phyloP scores from a whole-genome alignment of 2,113 vertebrate genomes.

The Aramus guarauna region DNA sequence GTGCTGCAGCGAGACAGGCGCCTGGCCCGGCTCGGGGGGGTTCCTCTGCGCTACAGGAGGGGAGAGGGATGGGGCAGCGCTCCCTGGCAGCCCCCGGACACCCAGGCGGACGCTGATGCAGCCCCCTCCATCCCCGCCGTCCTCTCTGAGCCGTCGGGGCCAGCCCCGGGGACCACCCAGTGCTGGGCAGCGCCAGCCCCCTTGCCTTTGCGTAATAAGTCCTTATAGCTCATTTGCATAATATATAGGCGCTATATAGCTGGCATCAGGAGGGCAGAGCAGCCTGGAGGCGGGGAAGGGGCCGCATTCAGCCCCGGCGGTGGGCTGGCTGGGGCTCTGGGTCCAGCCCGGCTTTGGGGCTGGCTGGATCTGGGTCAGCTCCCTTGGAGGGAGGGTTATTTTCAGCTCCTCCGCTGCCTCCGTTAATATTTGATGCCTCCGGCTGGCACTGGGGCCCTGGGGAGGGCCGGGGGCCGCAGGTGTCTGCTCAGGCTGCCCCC shows the following conservation, averaged over 20 bases:
- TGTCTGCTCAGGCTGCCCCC: background rate
- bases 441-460: background rate
- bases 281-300: background rate
- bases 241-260: background rate
- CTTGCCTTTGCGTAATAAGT: background rate
- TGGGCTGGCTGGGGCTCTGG: background rate
- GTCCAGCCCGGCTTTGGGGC: background rate
- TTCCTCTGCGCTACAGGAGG: background rate
- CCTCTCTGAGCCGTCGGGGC: background rate
- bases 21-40: background rate
- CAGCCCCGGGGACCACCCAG: background rate
- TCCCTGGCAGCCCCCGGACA: background rate
- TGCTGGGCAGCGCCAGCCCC: background rate
- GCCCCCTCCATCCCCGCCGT: background rate
- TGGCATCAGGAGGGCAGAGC: background rate
- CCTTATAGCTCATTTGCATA: conserved; percentile 17
- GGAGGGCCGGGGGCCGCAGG: background rate
- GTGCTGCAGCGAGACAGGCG: fast-evolving
- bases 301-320: fast-evolving
- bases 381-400: conserved; percentile 24
- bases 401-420: background rate
- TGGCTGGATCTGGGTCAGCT: conserved; percentile 45
- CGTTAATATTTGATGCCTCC: background rate
- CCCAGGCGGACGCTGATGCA: fast-evolving
- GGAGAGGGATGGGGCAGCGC: background rate